Evolutionary conservation across 2,113 vertebrate species (phyloP), one percentile per base, ranked within the genome.

Genomic region (Ascaphus truei): DNA sequence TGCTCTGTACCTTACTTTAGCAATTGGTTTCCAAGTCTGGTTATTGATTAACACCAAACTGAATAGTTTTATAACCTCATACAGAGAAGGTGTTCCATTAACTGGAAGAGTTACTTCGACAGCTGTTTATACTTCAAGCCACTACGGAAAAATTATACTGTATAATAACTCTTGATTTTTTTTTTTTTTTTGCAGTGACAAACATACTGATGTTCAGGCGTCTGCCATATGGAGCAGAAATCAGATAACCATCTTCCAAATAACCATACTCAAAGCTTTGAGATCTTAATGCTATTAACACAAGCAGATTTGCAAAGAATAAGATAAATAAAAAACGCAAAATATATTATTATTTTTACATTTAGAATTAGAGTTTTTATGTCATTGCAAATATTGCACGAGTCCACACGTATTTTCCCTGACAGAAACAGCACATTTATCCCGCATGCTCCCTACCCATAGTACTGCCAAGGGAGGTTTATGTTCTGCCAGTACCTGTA

Each of bases 201-300:
- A 51, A 63, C 18, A 51, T 51, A 63, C 31, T 36, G 31, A 63
- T 63, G n/a, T 37, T 50, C 31, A 63, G 61, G 22, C 61, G 51
- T 50, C 31, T 26, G 27, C 45, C 61, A 63, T 63, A 63, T 63
- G 61, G 61, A 20, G 15, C 20, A 26, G 11, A 26, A 26, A 51
- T 23, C 11, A 25, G n/a, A 36, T 7, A 63, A 16, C 20, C 30
- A 36, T 26, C 45, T 34, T 51, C 20, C 22, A 63, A 23, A 39
- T 13, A 20, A 29, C 37, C 43, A 15, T 30, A 27, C 45, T 45
- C 58, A 45, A 61, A 18, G 25, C 25, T 16, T 20, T n/a, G 7
- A 47, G 25, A 62, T 62, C 30, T 48, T 18, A 50, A 6, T 48
- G 16, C 29, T 48, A 15, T 34, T 34, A 48, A 33, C 26, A 62